phyloP scores from a whole-genome alignment of 92 coral and sea anemone species.

The Ricordea florida region DNA sequence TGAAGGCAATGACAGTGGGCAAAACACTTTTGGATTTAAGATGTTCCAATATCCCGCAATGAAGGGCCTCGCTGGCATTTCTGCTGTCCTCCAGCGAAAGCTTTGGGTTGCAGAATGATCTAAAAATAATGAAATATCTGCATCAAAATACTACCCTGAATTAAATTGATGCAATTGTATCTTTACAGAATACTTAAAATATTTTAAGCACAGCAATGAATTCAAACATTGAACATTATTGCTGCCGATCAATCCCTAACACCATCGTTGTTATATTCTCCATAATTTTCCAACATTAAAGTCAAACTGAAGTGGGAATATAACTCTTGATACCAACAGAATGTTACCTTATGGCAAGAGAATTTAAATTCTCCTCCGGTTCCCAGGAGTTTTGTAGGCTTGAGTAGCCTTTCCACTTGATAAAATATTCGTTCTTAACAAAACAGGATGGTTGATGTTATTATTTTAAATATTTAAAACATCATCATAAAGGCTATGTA shows the following conservation, averaged over 20 bases:
- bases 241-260: neutral
- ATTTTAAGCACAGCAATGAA: neutral
- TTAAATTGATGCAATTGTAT: neutral
- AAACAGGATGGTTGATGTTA: neutral
- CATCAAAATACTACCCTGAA: neutral
- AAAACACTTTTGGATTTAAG: constrained; percentile 7
- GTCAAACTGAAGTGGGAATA: neutral
- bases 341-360: neutral
- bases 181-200: neutral
- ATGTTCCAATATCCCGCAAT: constrained; percentile 7
- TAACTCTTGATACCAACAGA: neutral
- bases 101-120: constrained; percentile 4
- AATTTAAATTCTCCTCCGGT: neutral
- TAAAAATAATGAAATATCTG: neutral
- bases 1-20: constrained; percentile 19
- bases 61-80: constrained; percentile 2
- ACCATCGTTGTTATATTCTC: neutral
- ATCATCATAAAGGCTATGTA: no score
- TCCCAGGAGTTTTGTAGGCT: neutral
- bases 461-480: no score
- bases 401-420: constrained; percentile 11
- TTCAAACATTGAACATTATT: neutral
- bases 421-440: neutral
- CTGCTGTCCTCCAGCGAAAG: neutral
- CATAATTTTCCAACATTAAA: neutral